Conservation (phyloP, 1,140 invertebrate genomes). For the Drosophila willistoni region DNA sequence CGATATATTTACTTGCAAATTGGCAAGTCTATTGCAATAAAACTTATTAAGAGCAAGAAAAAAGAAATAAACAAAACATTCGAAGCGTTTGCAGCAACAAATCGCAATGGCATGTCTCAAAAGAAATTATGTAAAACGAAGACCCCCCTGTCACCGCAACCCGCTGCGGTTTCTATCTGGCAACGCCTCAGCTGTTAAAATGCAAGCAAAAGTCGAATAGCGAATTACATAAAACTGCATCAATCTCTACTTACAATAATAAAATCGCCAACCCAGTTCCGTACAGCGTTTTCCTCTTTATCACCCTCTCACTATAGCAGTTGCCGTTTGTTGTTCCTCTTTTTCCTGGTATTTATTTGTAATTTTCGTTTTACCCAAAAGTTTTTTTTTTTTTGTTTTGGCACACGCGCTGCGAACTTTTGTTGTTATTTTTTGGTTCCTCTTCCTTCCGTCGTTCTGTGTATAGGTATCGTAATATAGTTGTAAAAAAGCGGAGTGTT, state of each 20-base stretch:
- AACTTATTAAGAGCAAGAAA: background rate
- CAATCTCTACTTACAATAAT: conserved; percentile 58
- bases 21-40: conserved; percentile 4
- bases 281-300: conserved; percentile 38
- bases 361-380: background rate
- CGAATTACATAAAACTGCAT: conserved; percentile 69
- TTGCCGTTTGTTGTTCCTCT: background rate
- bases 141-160: background rate
- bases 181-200: conserved; percentile 47
- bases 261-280: conserved; percentile 31
- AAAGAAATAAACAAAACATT: conserved; percentile 35
- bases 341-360: background rate
- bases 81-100: conserved; percentile 14
- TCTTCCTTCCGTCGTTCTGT: conserved; percentile 23
- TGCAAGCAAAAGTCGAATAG: conserved; percentile 35
- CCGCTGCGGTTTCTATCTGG: conserved; percentile 30
- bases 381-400: conserved; percentile 35
- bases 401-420: conserved; percentile 39
- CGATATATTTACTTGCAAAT: conserved; percentile 37
- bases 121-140: conserved; percentile 24
- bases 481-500: conserved; percentile 38
- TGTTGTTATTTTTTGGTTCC: conserved; percentile 31
- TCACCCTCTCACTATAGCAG: conserved; percentile 19
- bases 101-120: background rate
- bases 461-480: conserved; percentile 32